These are phyloP conservation scores for Rutpela maculata DNA, from an alignment of 2,888 invertebrate genomes.

Conservation along the genomic window DNA sequence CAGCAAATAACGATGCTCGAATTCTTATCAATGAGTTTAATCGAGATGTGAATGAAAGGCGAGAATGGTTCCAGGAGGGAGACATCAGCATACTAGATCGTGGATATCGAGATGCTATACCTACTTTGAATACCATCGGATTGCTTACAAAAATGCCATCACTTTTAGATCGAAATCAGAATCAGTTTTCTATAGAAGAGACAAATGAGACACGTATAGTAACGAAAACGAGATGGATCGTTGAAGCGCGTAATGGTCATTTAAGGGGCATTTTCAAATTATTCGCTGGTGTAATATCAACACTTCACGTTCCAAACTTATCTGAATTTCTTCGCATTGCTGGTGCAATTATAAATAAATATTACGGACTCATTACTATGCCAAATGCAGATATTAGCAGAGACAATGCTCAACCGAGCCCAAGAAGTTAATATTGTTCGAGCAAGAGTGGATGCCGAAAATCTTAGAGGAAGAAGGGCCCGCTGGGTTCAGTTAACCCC, in stretches of 20 bases:
- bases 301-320: not conserved
- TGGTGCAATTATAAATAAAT: slow-evolving; percentile 21
- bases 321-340: slow-evolving; percentile 18
- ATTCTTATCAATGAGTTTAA: too few species aligned
- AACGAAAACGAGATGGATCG: too few species aligned
- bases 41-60: too few species aligned
- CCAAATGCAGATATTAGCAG: slow-evolving; percentile 19
- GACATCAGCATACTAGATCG: slow-evolving; percentile 29
- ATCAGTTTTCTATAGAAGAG: slow-evolving; percentile 16
- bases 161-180: slow-evolving; percentile 23
- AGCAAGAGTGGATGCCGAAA: too few species aligned
- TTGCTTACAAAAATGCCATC: slow-evolving; percentile 14
- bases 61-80: too few species aligned
- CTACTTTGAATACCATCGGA: slow-evolving; percentile 5
- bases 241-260: too few species aligned
- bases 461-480: slow-evolving; percentile 11
- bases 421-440: slow-evolving; percentile 1
- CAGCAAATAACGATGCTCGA: too few species aligned
- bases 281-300: slow-evolving; percentile 2
- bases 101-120: slow-evolving; percentile 31
- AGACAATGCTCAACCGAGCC: not conserved
- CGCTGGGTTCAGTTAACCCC: not conserved
- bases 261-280: slow-evolving; percentile 7
- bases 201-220: too few species aligned
- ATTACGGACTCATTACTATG: not conserved